A percentile compares a stretch with the other conserved stretches of the same genome.
Evolutionary conservation across 1,140 invertebrate species (phyloP).

Genomic region (Oncopeltus fasciatus): DNA sequence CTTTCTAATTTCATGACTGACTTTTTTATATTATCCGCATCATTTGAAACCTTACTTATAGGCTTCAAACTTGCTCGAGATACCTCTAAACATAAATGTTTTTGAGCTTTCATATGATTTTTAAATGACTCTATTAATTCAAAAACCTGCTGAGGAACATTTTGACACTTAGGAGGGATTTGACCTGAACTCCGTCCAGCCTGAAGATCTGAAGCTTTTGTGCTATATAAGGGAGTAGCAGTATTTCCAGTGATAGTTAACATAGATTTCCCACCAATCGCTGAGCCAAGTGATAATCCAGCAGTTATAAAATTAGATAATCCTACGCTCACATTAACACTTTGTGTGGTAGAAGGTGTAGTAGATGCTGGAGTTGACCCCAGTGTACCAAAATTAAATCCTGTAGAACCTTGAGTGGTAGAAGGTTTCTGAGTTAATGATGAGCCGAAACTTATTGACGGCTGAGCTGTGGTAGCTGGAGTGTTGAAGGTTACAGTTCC

Average conservation of each 20-base stretch:
- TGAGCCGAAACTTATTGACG: background rate
- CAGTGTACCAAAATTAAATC: background rate
- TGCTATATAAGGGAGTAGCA: background rate
- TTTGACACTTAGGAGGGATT: background rate
- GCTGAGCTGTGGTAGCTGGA: background rate
- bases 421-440: background rate
- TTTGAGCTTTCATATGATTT: slow-evolving; percentile 1
- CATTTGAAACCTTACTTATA: background rate
- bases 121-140: background rate
- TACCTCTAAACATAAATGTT: background rate
- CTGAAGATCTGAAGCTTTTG: background rate
- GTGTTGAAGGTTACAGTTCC: background rate
- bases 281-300: background rate
- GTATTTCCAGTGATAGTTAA: slow-evolving; percentile 2
- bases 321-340: background rate
- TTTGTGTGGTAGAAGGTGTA: background rate
- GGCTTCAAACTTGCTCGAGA: slow-evolving; percentile 3
- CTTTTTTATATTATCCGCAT: background rate
- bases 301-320: background rate
- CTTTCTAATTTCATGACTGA: slow-evolving; percentile 6
- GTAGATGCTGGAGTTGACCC: background rate
- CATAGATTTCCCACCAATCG: slow-evolving; percentile 2
- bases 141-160: background rate
- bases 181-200: background rate
- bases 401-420: background rate